Evolutionary conservation across 2,888 invertebrate genomes (phyloP).

Genomic region (Saturnia japonica): DNA sequence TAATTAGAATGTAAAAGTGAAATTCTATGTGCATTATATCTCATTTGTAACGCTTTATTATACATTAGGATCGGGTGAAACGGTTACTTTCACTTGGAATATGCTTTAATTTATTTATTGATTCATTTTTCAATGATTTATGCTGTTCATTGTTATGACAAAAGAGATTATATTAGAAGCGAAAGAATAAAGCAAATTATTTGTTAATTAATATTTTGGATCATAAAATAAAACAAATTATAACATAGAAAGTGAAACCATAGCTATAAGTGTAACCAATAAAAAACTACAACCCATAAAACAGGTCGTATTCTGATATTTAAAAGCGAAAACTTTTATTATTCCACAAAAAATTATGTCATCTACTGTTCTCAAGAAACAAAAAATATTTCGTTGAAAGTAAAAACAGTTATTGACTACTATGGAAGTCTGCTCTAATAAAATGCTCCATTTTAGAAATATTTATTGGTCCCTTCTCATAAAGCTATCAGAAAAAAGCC

Average conservation of each 20-base stretch:
- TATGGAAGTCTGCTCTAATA: conserved; percentile 73
- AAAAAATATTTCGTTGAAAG: conserved; percentile 66
- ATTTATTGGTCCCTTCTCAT: conserved; percentile 75
- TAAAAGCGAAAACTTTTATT: conserved; percentile 73
- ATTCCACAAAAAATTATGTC: conserved; percentile 49
- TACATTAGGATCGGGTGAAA: conserved; percentile 46
- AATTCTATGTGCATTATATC: conserved; percentile 55
- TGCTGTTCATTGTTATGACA: not conserved
- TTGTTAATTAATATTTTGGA: not conserved
- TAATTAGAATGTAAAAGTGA: conserved; percentile 80
- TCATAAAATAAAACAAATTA: conserved; percentile 1
- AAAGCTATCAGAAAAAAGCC: conserved; percentile 56
- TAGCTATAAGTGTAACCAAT: not conserved
- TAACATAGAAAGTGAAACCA: not conserved
- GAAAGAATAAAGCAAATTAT: not conserved
- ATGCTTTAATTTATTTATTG: conserved; percentile 33
- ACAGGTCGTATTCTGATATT: conserved; percentile 34
- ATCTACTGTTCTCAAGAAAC: conserved; percentile 52
- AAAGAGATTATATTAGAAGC: not conserved
- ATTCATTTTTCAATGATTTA: not conserved
- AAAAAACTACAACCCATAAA: not conserved
- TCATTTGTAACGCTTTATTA: conserved; percentile 64
- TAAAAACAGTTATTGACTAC: conserved; percentile 78
- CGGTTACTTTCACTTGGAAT: conserved; percentile 68
- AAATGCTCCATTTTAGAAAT: conserved; percentile 75